Evolutionary conservation across 2,797 vertebrate genomes (phyloP).

Genomic region (Chanos chanos): DNA sequence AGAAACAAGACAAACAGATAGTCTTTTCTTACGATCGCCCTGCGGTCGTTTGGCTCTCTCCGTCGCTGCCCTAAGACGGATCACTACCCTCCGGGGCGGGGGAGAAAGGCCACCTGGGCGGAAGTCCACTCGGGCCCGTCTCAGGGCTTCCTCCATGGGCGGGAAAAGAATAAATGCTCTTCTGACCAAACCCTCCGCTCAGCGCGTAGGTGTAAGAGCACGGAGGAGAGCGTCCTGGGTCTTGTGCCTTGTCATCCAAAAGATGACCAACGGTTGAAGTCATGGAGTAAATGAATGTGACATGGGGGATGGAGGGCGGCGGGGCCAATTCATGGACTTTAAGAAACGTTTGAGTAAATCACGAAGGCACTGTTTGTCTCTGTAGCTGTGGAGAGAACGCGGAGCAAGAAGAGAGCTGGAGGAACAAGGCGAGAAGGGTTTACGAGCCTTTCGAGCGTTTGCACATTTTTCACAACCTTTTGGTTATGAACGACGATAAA

Average conservation of each 20-base stretch:
- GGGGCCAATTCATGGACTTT: constrained; percentile 59
- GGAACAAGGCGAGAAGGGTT: constrained; percentile 57
- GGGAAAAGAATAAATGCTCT: no score
- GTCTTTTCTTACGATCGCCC: constrained; percentile 43
- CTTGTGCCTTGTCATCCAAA: constrained; percentile 33
- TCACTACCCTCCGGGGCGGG: constrained; percentile 49
- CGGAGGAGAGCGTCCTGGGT: neutral
- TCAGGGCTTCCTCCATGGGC: no score
- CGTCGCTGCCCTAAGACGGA: constrained; percentile 55
- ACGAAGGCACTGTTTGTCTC: constrained; percentile 62
- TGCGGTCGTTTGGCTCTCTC: constrained; percentile 68
- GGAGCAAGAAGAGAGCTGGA: constrained; percentile 52
- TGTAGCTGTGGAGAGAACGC: constrained; percentile 57
- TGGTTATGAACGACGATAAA: constrained; percentile 63
- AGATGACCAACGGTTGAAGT: no score
- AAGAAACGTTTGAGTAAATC: constrained; percentile 55
- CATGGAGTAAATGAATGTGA: constrained; percentile 7
- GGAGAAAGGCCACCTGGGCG: constrained; percentile 29
- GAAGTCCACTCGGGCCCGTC: no score
- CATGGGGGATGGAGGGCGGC: constrained; percentile 45
- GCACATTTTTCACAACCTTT: constrained; percentile 60
- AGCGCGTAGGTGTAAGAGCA: no score
- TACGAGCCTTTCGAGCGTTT: constrained; percentile 66
- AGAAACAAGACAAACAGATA: constrained; percentile 58
- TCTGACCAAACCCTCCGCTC: no score